phyloP scores from a whole-genome alignment of 1,140 invertebrate species.

The Bombus turneri region DNA sequence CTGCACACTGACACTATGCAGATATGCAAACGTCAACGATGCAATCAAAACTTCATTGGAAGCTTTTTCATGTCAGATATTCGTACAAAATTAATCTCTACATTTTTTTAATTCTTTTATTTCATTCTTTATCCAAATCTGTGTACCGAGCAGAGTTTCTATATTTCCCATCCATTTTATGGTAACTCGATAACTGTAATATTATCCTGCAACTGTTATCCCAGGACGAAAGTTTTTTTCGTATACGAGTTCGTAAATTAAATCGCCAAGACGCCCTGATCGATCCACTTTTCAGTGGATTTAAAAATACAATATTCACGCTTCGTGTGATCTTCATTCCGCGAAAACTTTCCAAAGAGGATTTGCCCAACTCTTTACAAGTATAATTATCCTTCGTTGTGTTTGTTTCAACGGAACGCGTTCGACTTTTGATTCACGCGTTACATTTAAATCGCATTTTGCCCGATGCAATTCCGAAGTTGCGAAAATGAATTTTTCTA shows the following conservation, averaged over 20 bases:
- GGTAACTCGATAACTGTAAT: no score
- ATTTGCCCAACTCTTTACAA: constrained; percentile 22
- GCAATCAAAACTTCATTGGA: constrained; percentile 58
- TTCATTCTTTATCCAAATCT: not conserved
- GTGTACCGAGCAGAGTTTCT: not conserved
- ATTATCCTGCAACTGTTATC: not conserved
- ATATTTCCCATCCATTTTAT: no score
- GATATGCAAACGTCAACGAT: constrained; percentile 27
- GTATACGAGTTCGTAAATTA: constrained; percentile 31
- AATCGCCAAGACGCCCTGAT: not conserved
- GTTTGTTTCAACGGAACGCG: not conserved
- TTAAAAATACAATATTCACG: constrained; percentile 51
- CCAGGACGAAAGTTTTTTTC: not conserved
- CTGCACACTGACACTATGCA: not conserved
- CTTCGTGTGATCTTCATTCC: constrained; percentile 14
- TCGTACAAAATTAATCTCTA: constrained; percentile 17
- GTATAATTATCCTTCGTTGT: constrained; percentile 33
- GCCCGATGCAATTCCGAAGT: not conserved
- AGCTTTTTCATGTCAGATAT: constrained; percentile 29
- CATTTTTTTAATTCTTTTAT: not conserved
- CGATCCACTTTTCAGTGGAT: constrained; percentile 17
- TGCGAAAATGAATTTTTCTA: not conserved
- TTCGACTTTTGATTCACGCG: not conserved
- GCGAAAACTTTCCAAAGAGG: constrained; percentile 29
- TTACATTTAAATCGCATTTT: not conserved